Evolutionary conservation across 2,113 vertebrate genomes (phyloP).

Genomic region (Oceanodroma tethys): DNA sequence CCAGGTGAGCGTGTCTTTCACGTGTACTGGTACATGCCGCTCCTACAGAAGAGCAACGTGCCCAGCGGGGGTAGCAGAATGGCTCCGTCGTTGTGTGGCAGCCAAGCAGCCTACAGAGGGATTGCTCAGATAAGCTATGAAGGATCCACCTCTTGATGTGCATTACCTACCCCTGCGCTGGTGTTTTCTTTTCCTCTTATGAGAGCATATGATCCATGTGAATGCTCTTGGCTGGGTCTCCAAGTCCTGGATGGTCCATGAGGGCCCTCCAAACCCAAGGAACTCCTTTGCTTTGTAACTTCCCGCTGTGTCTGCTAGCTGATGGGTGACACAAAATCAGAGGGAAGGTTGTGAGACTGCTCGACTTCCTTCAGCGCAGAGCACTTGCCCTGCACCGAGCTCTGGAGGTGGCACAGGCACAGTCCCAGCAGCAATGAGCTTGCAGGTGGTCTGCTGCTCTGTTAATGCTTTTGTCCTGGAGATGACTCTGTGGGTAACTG

Average conservation of each 20-base stretch:
- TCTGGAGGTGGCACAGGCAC: background rate
- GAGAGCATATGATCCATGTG: background rate
- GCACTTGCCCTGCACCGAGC: background rate
- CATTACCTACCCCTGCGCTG: background rate
- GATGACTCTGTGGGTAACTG: background rate
- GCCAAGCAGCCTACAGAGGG: background rate
- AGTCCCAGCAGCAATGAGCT: background rate
- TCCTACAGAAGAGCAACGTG: background rate
- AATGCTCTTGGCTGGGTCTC: background rate
- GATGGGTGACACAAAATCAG: background rate
- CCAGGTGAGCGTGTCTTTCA: slow-evolving; percentile 74
- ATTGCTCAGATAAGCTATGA: background rate
- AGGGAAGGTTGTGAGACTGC: background rate
- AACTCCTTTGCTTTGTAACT: background rate
- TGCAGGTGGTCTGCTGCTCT: background rate
- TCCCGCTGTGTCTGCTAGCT: background rate
- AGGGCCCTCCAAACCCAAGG: background rate
- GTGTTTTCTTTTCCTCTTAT: background rate
- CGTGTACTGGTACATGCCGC: background rate
- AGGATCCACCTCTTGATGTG: background rate
- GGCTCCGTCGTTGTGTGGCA: background rate
- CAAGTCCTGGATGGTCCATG: background rate
- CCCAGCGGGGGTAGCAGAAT: background rate
- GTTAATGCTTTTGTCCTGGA: background rate
- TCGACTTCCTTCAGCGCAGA: background rate